Base-by-base conservation (phyloP, 2,888 invertebrate genomes). In the Eutolmus rufibarbis region DNA sequence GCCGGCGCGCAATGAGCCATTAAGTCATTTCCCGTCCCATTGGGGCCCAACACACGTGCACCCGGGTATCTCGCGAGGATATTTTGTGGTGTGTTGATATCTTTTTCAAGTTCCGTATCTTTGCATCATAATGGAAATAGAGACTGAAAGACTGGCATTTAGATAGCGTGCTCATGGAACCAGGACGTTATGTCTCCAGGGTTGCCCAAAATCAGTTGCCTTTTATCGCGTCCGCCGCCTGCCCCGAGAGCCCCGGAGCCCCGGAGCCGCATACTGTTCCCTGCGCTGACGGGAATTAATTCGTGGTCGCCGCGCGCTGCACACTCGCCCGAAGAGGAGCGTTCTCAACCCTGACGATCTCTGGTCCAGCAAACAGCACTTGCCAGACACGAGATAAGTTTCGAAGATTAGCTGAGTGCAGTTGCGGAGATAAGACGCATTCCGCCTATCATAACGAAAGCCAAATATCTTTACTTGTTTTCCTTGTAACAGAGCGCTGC, bases 51-150 rank as follows among this genome's bases (percentile, higher is more conserved):
- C 43, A 81, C 66, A 40, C 57, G 74, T 37, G 28, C 28, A 78
- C 57, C 23, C 74, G 40, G 28, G 43, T 57, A 51, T 76, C 31
- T 66, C 28, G 57, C 34, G 57, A 31, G 74, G 84, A 84, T 84
- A 57, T 66, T 23, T 43, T 57, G 66, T 28, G 74, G 34, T 86
- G 79, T 74, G 74, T 87, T 79, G 79, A 79, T 79, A 79, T 81
- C 79, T 87, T 87, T 87, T 87, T 87, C 74, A 87, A 74, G 88
- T 89, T 89, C 87, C 89, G 90, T 92, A 92, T 92, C 92, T 91
- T 90, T 90, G 91, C 91, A 92, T 92, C 92, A 92, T 93, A 93
- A 93, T 93, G 93, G 93, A 93, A 92, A 92, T 92, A 92, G 93
- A 93, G 93, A 92, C 93, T 91, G 91, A 91, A 91, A 92, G 92